phyloP scores from a whole-genome alignment of 2,888 invertebrate genomes.

The Eubasilissa splendida region DNA sequence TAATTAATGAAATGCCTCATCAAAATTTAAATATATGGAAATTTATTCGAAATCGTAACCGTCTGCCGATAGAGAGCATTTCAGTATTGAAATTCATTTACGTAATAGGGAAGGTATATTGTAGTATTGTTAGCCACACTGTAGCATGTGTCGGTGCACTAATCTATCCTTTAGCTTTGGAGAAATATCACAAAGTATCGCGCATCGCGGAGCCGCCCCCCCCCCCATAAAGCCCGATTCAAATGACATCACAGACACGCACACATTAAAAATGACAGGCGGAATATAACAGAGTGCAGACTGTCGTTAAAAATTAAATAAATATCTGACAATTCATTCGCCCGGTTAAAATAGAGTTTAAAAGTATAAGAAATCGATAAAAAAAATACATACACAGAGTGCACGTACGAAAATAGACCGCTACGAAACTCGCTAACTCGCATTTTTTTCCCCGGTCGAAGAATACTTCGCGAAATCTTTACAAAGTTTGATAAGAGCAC shows the following conservation, averaged over 20 bases:
- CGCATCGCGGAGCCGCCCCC: not conserved
- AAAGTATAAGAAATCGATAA: too few relatives aligned
- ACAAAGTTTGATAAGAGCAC: slow-evolving; percentile 1
- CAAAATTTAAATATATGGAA: too few relatives aligned
- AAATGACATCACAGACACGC: not conserved
- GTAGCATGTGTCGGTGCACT: too few relatives aligned
- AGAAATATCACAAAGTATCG: too few relatives aligned
- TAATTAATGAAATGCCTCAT: too few relatives aligned
- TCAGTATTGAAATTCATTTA: too few relatives aligned
- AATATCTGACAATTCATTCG: not conserved
- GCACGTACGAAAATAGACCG: slow-evolving; percentile 18
- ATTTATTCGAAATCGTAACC: too few relatives aligned
- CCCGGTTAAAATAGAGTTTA: not conserved
- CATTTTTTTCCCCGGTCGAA: not conserved
- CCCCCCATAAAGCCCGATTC: not conserved
- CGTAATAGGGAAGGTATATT: too few relatives aligned
- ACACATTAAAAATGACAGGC: slow-evolving; percentile 1
- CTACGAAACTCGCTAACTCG: slow-evolving; percentile 7
- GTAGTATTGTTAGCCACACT: too few relatives aligned
- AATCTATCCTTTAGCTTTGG: too few relatives aligned
- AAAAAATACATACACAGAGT: slow-evolving; percentile 8
- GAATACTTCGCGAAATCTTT: not conserved
- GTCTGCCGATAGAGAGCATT: too few relatives aligned
- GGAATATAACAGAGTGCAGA: not conserved
- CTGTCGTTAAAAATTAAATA: not conserved